A percentile compares a stretch with the other conserved stretches of the same genome.
Conservation (phyloP, 2,113 vertebrate genomes). For the Proterorhinus semilunaris region DNA sequence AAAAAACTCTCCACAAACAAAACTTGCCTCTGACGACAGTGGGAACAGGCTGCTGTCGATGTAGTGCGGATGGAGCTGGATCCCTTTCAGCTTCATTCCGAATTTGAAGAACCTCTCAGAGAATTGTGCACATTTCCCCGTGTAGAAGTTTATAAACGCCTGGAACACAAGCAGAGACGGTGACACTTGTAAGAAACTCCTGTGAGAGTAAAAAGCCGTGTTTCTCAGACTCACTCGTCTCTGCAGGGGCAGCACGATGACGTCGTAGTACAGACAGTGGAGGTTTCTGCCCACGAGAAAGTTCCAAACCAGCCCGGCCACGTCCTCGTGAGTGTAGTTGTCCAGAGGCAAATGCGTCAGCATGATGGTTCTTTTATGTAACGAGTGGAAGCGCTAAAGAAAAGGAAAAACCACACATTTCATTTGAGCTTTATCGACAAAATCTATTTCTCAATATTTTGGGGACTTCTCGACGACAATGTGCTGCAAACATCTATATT, state of each 20-base stretch:
- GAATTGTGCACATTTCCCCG: conserved; percentile 9
- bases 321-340: conserved; percentile 19
- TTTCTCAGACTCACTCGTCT: conserved; percentile 37
- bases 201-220: not conserved
- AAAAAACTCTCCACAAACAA: too few relatives aligned
- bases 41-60: conserved; percentile 1
- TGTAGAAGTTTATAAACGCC: conserved; percentile 43
- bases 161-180: not conserved
- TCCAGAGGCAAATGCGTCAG: conserved; percentile 37
- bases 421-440: too few relatives aligned
- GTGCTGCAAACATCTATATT: too few relatives aligned
- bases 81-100: not conserved
- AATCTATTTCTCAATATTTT: too few relatives aligned
- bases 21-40: conserved; percentile 16
- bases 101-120: not conserved
- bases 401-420: not conserved
- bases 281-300: conserved; percentile 14
- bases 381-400: not conserved
- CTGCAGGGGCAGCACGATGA: conserved; percentile 33
- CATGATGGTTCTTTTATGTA: conserved; percentile 22
- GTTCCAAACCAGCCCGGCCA: conserved; percentile 26
- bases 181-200: too few relatives aligned
- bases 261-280: conserved; percentile 15
- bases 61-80: not conserved
- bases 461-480: too few relatives aligned